Evolutionary conservation across 2,113 vertebrate genomes (phyloP).

Genomic region (Sus scrofa): DNA sequence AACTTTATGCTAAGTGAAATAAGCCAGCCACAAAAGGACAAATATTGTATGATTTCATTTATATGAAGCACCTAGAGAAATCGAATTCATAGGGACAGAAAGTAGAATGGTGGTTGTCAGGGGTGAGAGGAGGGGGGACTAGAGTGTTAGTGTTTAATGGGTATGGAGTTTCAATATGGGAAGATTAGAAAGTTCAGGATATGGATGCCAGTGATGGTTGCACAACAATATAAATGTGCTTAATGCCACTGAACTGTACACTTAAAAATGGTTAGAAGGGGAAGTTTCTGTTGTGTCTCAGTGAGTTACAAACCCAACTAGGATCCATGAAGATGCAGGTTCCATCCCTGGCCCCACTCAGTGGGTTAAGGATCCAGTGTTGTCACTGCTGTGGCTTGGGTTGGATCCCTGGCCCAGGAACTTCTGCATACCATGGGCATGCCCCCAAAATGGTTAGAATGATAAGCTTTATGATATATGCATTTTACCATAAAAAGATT

Average conservation of each 20-base stretch:
- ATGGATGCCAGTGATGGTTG: background rate
- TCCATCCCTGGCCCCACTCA: no score
- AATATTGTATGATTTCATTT: background rate
- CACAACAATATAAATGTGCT: background rate
- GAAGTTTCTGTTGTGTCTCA: background rate
- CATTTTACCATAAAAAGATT: background rate
- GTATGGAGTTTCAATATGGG: background rate
- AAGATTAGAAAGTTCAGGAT: background rate
- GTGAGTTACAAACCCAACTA: no score
- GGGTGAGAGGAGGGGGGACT: background rate
- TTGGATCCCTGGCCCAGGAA: no score
- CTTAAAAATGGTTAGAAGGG: background rate
- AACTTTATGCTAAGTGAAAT: background rate
- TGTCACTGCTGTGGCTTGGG: no score
- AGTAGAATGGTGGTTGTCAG: background rate
- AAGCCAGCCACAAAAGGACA: slow-evolving; percentile 9
- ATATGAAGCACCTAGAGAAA: background rate
- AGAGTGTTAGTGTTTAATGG: background rate
- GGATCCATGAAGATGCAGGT: no score
- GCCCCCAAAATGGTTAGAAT: background rate
- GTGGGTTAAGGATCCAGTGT: no score
- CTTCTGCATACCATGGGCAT: no score
- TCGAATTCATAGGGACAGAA: background rate
- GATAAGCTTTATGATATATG: background rate
- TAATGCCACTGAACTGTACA: background rate